Evolutionary conservation across 2,888 invertebrate species (phyloP).

Genomic region (Mamestra brassicae): DNA sequence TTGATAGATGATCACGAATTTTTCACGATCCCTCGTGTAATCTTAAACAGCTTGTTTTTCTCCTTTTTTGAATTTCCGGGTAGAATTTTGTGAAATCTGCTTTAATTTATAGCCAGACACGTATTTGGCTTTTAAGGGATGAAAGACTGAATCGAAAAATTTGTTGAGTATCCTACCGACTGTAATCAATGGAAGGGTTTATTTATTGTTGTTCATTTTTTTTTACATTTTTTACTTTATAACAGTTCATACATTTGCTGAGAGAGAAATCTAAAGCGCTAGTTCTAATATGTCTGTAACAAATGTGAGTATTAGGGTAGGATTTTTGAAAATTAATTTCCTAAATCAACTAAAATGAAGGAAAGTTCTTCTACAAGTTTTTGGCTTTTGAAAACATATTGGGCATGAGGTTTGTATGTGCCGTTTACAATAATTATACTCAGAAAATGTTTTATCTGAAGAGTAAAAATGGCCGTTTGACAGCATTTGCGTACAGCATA

Average conservation of each 20-base stretch:
- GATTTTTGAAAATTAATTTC: neutral
- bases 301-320: neutral
- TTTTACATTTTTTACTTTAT: too few relatives aligned
- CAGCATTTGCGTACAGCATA: too few relatives aligned
- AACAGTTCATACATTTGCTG: neutral
- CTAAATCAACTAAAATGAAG: too few relatives aligned
- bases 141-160: neutral
- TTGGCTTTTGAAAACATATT: neutral
- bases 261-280: neutral
- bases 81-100: constrained; percentile 6
- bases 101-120: constrained; percentile 32
- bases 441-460: too few relatives aligned
- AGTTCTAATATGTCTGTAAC: too few relatives aligned
- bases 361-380: too few relatives aligned
- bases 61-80: constrained; percentile 27
- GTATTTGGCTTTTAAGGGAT: constrained; percentile 14
- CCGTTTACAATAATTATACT: neutral
- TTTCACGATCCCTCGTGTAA: constrained; percentile 51
- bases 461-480: too few relatives aligned
- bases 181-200: neutral
- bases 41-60: constrained; percentile 39
- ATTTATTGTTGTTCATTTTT: neutral
- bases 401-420: neutral
- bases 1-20: constrained; percentile 70
- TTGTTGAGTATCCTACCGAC: neutral